Conservation (phyloP, 2,888 invertebrate species). For the Polylopha cassiicola region DNA sequence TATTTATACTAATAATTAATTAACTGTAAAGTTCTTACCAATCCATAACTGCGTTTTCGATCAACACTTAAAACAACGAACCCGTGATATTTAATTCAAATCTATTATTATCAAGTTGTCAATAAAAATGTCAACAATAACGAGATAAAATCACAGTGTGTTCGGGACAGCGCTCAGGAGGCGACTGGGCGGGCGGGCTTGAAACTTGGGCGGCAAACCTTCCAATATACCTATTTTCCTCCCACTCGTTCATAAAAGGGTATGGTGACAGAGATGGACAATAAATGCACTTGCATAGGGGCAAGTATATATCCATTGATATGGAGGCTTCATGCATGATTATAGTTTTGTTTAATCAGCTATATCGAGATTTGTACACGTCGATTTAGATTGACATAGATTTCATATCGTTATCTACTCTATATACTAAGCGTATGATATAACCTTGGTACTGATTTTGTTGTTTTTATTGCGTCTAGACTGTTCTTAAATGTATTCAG, state of each 20-base stretch:
- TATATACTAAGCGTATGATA: slow-evolving; percentile 20
- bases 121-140: slow-evolving; percentile 25
- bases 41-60: slow-evolving; percentile 7
- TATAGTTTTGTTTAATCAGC: slow-evolving; percentile 10
- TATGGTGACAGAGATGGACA: slow-evolving; percentile 40
- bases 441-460: slow-evolving; percentile 18
- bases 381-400: too few species aligned
- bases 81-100: slow-evolving; percentile 8
- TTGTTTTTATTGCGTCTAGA: slow-evolving; percentile 6
- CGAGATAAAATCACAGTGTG: slow-evolving; percentile 34
- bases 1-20: not conserved
- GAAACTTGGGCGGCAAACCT: slow-evolving; percentile 57
- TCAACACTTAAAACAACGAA: slow-evolving; percentile 11
- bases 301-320: slow-evolving; percentile 10
- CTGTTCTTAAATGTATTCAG: too few species aligned
- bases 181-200: slow-evolving; percentile 72
- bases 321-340: slow-evolving; percentile 15
- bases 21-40: slow-evolving; percentile 10
- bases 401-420: slow-evolving; percentile 26
- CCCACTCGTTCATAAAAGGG: slow-evolving; percentile 33
- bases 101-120: slow-evolving; percentile 21
- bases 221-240: slow-evolving; percentile 49
- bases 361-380: too few species aligned
- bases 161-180: slow-evolving; percentile 49
- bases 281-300: slow-evolving; percentile 44